Evolutionary conservation across 2,888 invertebrate species (phyloP), one percentile per base, ranked within the genome.

Genomic region (Yponomeuta cagnagella): DNA sequence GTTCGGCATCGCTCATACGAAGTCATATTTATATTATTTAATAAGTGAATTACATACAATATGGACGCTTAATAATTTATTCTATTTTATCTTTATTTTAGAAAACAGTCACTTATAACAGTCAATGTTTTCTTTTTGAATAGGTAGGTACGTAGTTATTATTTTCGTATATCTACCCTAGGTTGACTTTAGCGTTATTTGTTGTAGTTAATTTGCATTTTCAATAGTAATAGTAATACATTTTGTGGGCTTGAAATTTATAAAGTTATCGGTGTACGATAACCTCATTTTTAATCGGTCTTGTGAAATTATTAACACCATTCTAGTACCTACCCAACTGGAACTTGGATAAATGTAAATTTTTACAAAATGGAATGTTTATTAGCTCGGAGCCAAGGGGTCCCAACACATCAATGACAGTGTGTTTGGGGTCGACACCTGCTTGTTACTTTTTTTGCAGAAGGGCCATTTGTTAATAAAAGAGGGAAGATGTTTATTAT

Each of bases 401-500:
- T 58, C 52, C 15, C 52, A 15, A 3, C 2, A 58, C 52, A 58
- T 15, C 52, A 58, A 58, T 58, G 52, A 15, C 52, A 15, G 1
- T 58, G 52, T 52, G 12, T 58, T 12, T 58, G 5, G 52, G 52
- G 52, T 58, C 52, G 77, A 74, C 80, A 80, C 78, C 77, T 78
- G 77, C 76, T 76, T 68, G 75, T 74, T 73, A 73, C 76, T 76
- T 75, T 75, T 76, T 77, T 75, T 73, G 73, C 64, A 73, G 78
- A 75, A 75, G 75, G 74, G 75, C 75, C 76, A 33, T 73, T 75
- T 73, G 76, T 74, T 74, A 68, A 76, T 73, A 76, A 70, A 73
- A 68, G 70, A 73, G 78, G 80, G 79, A 77, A 67, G 64, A 66
- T 73, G 75, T 73, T 68, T 77, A 77, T 77, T 79, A 78, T 79